phyloP scores from a whole-genome alignment of 1,140 invertebrate genomes.

The Tetramorium parvispinum region DNA sequence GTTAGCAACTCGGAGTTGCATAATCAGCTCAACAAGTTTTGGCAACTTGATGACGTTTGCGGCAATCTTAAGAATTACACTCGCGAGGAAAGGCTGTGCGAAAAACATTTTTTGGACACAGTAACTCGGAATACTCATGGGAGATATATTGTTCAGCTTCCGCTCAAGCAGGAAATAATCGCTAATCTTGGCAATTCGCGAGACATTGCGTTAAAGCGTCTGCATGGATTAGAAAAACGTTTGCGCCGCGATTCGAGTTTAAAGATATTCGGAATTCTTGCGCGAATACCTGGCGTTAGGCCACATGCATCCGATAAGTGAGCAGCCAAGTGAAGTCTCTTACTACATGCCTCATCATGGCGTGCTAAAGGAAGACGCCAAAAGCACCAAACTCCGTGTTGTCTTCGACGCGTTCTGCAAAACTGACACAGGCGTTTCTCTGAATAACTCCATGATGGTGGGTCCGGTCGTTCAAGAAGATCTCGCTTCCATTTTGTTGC shows the following conservation, averaged over 20 bases:
- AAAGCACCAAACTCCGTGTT: too few species aligned
- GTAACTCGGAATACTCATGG: background rate
- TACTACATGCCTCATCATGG: slow-evolving; percentile 2
- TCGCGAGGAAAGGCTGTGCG: background rate
- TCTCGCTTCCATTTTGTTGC: background rate
- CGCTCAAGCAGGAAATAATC: background rate
- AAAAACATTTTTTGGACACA: background rate
- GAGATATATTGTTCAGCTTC: background rate
- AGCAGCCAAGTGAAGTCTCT: background rate
- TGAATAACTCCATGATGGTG: background rate
- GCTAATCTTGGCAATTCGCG: background rate
- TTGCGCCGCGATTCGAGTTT: background rate
- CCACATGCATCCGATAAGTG: background rate
- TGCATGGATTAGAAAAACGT: background rate
- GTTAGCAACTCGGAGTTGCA: background rate
- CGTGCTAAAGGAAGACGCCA: background rate
- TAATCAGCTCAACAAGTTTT: background rate
- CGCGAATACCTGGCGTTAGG: background rate
- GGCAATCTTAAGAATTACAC: background rate
- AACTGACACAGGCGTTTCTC: background rate
- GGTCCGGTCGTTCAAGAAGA: background rate
- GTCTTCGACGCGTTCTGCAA: too few species aligned
- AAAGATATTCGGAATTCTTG: background rate
- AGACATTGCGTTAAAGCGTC: background rate
- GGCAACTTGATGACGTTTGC: background rate